These are phyloP conservation scores for Solenopsis fugax DNA, from an alignment of 1,140 invertebrate genomes.

Conservation along the genomic window DNA sequence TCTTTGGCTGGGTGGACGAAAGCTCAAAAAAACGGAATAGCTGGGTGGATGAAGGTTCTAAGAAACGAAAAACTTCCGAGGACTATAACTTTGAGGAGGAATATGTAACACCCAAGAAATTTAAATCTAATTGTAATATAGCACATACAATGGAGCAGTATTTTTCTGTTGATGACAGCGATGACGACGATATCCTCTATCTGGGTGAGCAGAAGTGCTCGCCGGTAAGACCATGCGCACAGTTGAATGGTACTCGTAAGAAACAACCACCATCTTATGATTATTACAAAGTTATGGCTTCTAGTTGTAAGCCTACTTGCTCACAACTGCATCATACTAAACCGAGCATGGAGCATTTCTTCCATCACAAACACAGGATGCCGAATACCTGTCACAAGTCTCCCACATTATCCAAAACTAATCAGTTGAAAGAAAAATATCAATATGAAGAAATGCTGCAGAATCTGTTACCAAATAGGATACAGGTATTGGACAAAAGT, in stretches of 20 bases:
- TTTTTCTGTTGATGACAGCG: constrained; percentile 67
- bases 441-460: constrained; percentile 82
- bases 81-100: constrained; percentile 38
- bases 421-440: constrained; percentile 77
- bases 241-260: constrained; percentile 65
- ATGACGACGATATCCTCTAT: constrained; percentile 65
- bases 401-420: constrained; percentile 74
- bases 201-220: constrained; percentile 50
- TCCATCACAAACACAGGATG: constrained; percentile 35
- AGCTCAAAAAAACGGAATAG: constrained; percentile 75
- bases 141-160: constrained; percentile 28
- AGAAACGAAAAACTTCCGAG: constrained; percentile 75
- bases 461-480: constrained; percentile 75
- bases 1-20: constrained; percentile 80
- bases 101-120: constrained; percentile 72
- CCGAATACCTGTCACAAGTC: constrained; percentile 31
- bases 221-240: constrained; percentile 24
- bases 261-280: constrained; percentile 48
- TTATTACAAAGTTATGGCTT: neutral
- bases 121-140: constrained; percentile 56
- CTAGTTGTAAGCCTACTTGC: constrained; percentile 31
- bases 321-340: constrained; percentile 39
- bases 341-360: constrained; percentile 40
- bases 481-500: constrained; percentile 67
- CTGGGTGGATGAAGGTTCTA: constrained; percentile 75